phyloP scores from a whole-genome alignment of 2,113 vertebrate genomes.

The Falco punctatus region DNA sequence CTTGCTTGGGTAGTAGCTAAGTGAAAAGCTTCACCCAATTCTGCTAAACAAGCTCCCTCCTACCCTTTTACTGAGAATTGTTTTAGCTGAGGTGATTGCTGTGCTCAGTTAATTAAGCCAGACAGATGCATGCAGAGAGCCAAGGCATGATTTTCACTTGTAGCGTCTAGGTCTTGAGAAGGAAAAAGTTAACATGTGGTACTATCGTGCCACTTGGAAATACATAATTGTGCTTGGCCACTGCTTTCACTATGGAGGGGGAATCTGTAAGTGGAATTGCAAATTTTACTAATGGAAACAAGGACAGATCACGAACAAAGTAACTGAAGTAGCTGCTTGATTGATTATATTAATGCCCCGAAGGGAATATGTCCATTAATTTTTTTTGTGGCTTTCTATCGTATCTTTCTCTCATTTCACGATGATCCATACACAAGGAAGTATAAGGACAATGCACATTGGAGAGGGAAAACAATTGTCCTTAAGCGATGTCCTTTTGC shows the following conservation, averaged over 20 bases:
- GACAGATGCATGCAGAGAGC: background rate
- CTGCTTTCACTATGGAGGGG: background rate
- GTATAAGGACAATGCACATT: background rate
- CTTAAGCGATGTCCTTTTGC: conserved; percentile 12
- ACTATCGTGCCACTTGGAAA: background rate
- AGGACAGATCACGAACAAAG: background rate
- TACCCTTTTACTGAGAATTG: background rate
- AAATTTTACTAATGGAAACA: background rate
- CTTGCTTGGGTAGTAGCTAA: background rate
- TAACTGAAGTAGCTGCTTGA: conserved; percentile 44
- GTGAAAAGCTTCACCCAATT: background rate
- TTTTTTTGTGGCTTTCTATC: conserved; percentile 34
- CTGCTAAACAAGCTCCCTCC: background rate
- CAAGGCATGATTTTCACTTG: background rate
- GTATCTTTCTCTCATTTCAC: conserved; percentile 35
- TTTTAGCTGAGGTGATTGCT: background rate
- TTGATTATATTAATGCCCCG: background rate
- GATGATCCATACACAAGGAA: conserved; percentile 27
- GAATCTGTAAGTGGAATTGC: background rate
- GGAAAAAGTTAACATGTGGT: background rate
- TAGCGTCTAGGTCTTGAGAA: background rate
- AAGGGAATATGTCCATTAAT: conserved; percentile 47
- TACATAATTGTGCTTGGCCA: background rate
- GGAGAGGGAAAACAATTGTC: background rate
- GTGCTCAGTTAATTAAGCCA: background rate